Conservation (phyloP, 2,888 invertebrate genomes). For the Heliconius cydno region DNA sequence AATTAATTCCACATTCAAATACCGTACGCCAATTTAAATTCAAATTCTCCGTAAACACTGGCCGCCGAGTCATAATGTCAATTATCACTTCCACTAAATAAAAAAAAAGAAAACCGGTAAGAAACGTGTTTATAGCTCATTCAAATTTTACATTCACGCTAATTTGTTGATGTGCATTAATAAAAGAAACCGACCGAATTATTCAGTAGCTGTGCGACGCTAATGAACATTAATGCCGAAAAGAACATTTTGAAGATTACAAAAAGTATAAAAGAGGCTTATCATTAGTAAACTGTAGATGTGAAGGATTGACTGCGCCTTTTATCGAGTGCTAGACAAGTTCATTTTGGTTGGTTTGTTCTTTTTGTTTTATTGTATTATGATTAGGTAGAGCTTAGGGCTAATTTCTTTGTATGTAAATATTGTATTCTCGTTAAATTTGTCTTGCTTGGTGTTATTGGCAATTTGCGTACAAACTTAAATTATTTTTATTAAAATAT, state of each 20-base stretch:
- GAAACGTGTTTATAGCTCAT: slow-evolving; percentile 77
- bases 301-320: slow-evolving; percentile 17
- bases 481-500: background rate
- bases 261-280: slow-evolving; percentile 28
- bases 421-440: background rate
- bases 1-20: slow-evolving; percentile 48
- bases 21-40: slow-evolving; percentile 70
- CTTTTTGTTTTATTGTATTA: background rate
- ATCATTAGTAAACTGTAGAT: slow-evolving; percentile 34
- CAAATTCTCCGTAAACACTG: slow-evolving; percentile 63
- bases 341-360: background rate
- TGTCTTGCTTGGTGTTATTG: background rate
- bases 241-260: slow-evolving; percentile 57
- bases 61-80: slow-evolving; percentile 77
- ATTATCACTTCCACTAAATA: slow-evolving; percentile 77
- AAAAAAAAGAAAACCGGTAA: slow-evolving; percentile 66
- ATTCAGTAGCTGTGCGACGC: slow-evolving; percentile 79
- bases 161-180: slow-evolving; percentile 80
- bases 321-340: slow-evolving; percentile 5
- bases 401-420: background rate
- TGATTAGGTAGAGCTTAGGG: background rate
- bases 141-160: slow-evolving; percentile 81
- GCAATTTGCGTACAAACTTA: background rate
- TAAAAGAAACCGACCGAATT: slow-evolving; percentile 78
- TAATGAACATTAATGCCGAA: slow-evolving; percentile 79